These are phyloP conservation scores for Muraenolepis orangiensis DNA, from an alignment of 2,797 vertebrate genomes.

Conservation along the genomic window DNA sequence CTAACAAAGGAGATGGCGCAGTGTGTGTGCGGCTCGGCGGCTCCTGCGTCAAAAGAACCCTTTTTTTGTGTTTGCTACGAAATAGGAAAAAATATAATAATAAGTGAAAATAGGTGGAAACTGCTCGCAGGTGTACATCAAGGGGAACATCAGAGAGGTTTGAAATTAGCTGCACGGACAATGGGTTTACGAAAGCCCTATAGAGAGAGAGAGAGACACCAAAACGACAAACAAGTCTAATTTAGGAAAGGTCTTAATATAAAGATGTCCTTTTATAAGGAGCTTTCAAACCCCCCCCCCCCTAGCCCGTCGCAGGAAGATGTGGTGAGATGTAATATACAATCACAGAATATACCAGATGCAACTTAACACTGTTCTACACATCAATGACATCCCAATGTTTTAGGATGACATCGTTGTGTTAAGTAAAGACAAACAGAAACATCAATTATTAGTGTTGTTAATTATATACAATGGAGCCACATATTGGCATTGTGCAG, in stretches of 20 bases:
- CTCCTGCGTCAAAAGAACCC: constrained; percentile 99
- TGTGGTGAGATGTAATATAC: not conserved
- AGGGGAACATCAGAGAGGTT: constrained; percentile 85
- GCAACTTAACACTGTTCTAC: no score
- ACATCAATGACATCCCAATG: not conserved
- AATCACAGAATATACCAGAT: not conserved
- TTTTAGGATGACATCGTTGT: not conserved
- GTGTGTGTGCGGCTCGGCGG: no score
- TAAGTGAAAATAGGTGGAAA: constrained; percentile 94
- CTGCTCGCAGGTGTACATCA: constrained; percentile 99
- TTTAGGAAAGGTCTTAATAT: constrained; percentile 33
- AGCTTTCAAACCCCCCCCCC: not conserved
- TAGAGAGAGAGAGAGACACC: no score
- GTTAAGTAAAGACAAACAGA: not conserved
- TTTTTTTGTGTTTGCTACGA: constrained; percentile 92
- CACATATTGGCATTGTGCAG: not conserved
- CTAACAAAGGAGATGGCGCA: constrained; percentile 99
- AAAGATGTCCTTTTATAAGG: not conserved
- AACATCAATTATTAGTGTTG: not conserved
- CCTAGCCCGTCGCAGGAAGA: not conserved
- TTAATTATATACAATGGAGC: not conserved
- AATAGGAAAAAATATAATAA: constrained; percentile 81
- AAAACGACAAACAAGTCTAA: constrained; percentile 85
- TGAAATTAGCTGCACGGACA: constrained; percentile 95
- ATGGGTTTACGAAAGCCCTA: constrained; percentile 91